A percentile compares a stretch with the other conserved stretches of the same genome.
phyloP scores from a whole-genome alignment of 2,797 vertebrate species.

The Melanogrammus aeglefinus region DNA sequence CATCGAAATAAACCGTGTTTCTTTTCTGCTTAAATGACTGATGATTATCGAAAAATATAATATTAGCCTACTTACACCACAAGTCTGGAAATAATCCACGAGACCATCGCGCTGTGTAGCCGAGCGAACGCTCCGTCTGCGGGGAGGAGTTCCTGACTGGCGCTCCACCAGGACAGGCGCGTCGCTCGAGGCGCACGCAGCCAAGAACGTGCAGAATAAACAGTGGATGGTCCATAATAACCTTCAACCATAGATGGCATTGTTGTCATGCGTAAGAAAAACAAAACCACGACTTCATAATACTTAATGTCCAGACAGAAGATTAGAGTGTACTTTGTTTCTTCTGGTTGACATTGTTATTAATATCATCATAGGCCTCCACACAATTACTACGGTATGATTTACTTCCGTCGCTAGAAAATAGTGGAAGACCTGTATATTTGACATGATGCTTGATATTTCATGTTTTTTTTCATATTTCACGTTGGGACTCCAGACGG shows the following conservation, averaged over 20 bases:
- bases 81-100: constrained; percentile 98
- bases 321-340: background rate
- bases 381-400: background rate
- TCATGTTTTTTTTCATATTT: no score
- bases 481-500: constrained; percentile 44
- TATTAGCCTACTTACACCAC: constrained; percentile 97
- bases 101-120: constrained; percentile 90
- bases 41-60: constrained; percentile 2
- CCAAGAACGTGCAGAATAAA: constrained; percentile 53
- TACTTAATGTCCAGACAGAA: background rate
- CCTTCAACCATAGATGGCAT: constrained; percentile 57
- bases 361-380: background rate
- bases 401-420: background rate
- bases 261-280: constrained; percentile 40
- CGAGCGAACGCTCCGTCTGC: constrained; percentile 70
- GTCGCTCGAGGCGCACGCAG: constrained; percentile 62
- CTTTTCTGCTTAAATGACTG: background rate
- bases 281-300: background rate
- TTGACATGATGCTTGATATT: background rate
- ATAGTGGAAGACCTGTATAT: background rate
- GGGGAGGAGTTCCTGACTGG: constrained; percentile 71
- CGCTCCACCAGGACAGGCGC: constrained; percentile 73
- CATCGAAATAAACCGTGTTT: no score
- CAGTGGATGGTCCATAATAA: background rate
- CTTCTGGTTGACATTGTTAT: background rate